Evolutionary conservation across 1,140 invertebrate genomes (phyloP), one percentile per base, ranked within the genome.

Genomic region (Capitella teleta): DNA sequence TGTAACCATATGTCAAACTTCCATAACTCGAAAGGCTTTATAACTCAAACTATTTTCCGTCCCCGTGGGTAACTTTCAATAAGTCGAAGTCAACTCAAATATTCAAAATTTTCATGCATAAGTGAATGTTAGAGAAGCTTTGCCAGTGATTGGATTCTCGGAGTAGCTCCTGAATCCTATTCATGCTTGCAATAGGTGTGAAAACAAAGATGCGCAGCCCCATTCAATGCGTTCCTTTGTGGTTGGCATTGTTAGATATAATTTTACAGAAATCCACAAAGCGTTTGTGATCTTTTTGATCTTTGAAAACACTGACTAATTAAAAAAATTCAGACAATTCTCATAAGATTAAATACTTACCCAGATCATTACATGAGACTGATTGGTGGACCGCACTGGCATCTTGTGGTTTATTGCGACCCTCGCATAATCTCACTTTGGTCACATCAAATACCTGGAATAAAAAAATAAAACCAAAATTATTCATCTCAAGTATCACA

Each of bases 361-460:
- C 38, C 19, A 40, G 25, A 40, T 40, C 38, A 40, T 19, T 16
- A 21, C 19, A 40, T 19, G 38, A 21, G n/a, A n/a, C n/a, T n/a
- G n/a, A n/a, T n/a, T n/a, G n/a, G n/a, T n/a, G n/a, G n/a, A n/a
- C n/a, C n/a, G n/a, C n/a, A n/a, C n/a, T n/a, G n/a, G n/a, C n/a
- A n/a, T 37, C 36, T 37, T 40, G 38, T 40, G 38, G 16, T 40
- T 40, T 40, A 18, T 40, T 14, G 38, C 21, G 42, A 16, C 21
- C n/a, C 28, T 6, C 42, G 25, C 18, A 44, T 12, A 12, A 44
- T 28, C 42, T 44, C 42, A 44, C 21, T n/a, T 44, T 44, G 6
- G 21, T 44, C 42, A 44, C 28, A 44, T 5, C 28, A 6, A 44
- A 12, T 2, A 44, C 42, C 42, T 44, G 42, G 28, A 44, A 28